Evolutionary conservation across 2,888 invertebrate species (phyloP).

Genomic region (Camponotus fellah): DNA sequence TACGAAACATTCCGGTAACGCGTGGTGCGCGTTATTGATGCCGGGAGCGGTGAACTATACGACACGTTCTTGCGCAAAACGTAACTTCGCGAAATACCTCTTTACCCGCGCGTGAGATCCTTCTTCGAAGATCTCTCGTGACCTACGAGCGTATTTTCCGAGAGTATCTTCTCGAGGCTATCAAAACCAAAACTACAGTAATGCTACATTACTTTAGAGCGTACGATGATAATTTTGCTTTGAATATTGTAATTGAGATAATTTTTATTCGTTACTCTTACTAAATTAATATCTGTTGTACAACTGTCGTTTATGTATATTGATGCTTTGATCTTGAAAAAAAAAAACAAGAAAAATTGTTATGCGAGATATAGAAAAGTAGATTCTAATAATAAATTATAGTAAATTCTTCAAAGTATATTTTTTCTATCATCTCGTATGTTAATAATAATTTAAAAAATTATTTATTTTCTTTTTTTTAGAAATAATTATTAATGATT

Average conservation of each 20-base stretch:
- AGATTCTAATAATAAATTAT: neutral
- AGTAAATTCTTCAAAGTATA: neutral
- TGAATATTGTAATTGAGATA: neutral
- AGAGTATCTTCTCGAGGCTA: neutral
- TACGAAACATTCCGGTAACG: slow-evolving; percentile 51
- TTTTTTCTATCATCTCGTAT: neutral
- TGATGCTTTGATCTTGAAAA: neutral
- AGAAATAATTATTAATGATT: neutral
- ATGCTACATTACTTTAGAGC: neutral
- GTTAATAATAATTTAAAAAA: neutral
- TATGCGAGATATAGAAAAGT: neutral
- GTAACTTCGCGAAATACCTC: slow-evolving; percentile 47
- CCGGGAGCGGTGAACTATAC: slow-evolving; percentile 45
- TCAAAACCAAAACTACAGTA: too few relatives aligned
- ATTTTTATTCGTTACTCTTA: neutral
- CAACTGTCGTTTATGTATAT: neutral
- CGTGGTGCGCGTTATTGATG: slow-evolving; percentile 54
- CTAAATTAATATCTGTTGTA: neutral
- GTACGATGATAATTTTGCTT: neutral
- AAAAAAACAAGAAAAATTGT: neutral
- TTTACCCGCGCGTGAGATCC: slow-evolving; percentile 27
- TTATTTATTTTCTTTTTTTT: neutral
- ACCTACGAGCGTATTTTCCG: slow-evolving; percentile 3
- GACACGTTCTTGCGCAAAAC: slow-evolving; percentile 47
- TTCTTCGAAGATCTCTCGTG: slow-evolving; percentile 4